phyloP scores from a whole-genome alignment of 2,888 invertebrate genomes.

The Drosophila diplacantha region DNA sequence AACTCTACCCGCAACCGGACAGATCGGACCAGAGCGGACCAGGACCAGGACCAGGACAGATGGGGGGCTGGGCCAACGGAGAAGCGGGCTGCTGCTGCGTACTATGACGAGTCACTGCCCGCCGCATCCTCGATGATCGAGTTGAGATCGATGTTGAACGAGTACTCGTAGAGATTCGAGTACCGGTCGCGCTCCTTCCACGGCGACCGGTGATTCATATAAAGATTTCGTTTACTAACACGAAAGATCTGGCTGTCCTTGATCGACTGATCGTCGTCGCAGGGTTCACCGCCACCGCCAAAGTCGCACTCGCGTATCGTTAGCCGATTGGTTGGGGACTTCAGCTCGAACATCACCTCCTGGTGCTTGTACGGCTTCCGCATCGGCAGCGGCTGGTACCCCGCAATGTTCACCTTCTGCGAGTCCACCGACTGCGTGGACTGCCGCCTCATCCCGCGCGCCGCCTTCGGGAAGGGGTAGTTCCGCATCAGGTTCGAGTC shows the following conservation, averaged over 20 bases:
- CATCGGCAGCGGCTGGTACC: conserved; percentile 76
- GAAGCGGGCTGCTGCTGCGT: conserved; percentile 71
- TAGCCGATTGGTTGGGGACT: conserved; percentile 77
- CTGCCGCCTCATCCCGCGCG: conserved; percentile 75
- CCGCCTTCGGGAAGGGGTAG: conserved; percentile 77
- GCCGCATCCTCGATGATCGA: conserved; percentile 78
- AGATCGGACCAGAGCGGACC: conserved; percentile 27
- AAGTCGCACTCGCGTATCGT: conserved; percentile 78
- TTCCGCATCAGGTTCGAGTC: conserved; percentile 72
- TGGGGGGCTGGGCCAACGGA: conserved; percentile 3
- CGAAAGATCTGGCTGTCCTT: conserved; percentile 78
- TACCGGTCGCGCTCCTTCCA: conserved; percentile 78
- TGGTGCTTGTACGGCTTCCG: conserved; percentile 75
- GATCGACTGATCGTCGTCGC: conserved; percentile 77
- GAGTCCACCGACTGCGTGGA: conserved; percentile 77
- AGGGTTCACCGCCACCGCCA: conserved; percentile 78
- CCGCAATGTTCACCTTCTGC: conserved; percentile 73
- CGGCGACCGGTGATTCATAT: conserved; percentile 78
- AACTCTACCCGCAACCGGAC: conserved; percentile 14
- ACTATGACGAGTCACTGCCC: conserved; percentile 78
- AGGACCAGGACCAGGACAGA: background rate
- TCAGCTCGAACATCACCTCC: conserved; percentile 77
- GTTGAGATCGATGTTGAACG: conserved; percentile 78
- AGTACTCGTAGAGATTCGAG: conserved; percentile 78
- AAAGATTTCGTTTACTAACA: conserved; percentile 78